Evolutionary conservation across 2,888 invertebrate genomes (phyloP).

Genomic region (Tenodera sinensis): DNA sequence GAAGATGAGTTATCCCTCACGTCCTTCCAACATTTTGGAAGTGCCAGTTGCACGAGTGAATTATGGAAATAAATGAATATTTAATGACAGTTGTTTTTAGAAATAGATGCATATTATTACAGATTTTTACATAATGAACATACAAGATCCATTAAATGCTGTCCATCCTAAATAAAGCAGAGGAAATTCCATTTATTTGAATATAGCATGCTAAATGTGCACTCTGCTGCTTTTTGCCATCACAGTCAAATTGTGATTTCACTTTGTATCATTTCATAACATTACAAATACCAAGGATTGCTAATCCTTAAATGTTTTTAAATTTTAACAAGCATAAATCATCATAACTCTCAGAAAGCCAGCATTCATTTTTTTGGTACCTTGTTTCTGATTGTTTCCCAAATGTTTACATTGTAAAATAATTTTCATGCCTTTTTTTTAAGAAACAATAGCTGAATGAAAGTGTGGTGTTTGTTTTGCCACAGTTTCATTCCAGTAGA

Average conservation of each 20-base stretch:
- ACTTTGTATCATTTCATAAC: not conserved
- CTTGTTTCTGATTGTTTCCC: not conserved
- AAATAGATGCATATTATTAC: constrained; percentile 3
- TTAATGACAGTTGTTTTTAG: constrained; percentile 2
- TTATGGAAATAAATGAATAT: not conserved
- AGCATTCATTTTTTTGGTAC: constrained; percentile 4
- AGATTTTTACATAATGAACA: constrained; percentile 6
- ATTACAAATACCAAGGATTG: not conserved
- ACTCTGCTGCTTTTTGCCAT: not conserved
- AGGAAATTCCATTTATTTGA: constrained; percentile 15
- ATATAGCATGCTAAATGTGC: not conserved
- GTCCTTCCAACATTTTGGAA: constrained; percentile 2
- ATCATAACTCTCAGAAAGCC: not conserved
- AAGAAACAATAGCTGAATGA: not conserved
- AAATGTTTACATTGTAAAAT: not conserved
- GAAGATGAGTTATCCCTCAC: not conserved
- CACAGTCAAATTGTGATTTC: not conserved
- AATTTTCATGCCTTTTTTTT: constrained; percentile 4
- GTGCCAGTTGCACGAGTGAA: not conserved
- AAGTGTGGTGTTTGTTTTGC: not conserved
- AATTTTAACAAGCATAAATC: not conserved
- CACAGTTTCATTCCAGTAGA: constrained; percentile 9
- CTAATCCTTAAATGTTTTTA: not conserved
- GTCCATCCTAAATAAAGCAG: not conserved
- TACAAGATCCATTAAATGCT: not conserved